Percentiles rank a stretch among this genome's conserved stretches.
phyloP scores from a whole-genome alignment of 2,797 vertebrate species.

The Eulemur rubriventer region DNA sequence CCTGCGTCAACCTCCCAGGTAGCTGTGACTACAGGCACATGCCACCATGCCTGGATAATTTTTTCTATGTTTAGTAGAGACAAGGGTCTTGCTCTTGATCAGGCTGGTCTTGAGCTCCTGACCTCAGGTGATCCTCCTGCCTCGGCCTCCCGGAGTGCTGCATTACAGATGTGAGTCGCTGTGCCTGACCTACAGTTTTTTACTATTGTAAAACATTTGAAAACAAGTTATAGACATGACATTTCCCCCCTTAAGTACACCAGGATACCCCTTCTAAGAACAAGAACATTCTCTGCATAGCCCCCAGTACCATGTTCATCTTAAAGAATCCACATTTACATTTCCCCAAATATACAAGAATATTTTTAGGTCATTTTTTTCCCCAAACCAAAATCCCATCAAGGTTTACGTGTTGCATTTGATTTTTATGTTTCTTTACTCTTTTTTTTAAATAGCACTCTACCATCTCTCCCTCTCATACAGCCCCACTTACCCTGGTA shows the following conservation, averaged over 20 bases:
- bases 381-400: neutral
- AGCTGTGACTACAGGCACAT: no score
- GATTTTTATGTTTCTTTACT: neutral
- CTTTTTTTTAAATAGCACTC: neutral
- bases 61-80: no score
- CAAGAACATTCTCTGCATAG: neutral
- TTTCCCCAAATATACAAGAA: neutral
- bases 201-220: neutral
- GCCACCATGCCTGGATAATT: no score
- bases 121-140: no score
- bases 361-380: neutral
- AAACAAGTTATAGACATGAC: neutral
- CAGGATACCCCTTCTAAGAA: neutral
- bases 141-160: no score
- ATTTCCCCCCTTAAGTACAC: neutral
- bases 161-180: no score
- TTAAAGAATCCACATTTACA: neutral
- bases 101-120: no score
- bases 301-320: neutral
- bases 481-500: neutral
- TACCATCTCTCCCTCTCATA: accelerated
- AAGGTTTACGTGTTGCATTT: neutral
- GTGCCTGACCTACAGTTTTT: neutral
- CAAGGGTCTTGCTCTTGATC: no score
- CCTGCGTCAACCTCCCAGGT: no score